Evolutionary conservation across 2,797 vertebrate genomes (phyloP), one percentile per base, ranked within the genome.

Genomic region (Erethizon dorsatum): DNA sequence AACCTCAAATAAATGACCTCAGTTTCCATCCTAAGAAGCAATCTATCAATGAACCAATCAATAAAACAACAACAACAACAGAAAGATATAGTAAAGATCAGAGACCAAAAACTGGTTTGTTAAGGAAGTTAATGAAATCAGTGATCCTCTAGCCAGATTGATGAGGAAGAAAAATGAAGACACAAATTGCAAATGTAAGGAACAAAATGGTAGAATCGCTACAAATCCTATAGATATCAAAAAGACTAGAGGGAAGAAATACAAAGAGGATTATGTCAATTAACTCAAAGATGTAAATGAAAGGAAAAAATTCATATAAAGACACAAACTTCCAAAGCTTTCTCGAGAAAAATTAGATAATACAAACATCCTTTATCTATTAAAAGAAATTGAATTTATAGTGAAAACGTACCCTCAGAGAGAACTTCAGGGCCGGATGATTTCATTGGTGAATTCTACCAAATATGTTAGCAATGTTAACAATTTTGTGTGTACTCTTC

Each of bases 71-170:
- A 91, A 14, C 59, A 54, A 56, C 13, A 79, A 83, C 57, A 90
- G 89, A 87, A 84, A 31, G 37, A 85, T 85, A 69, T 37, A 88
- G 4, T 78, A 86, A 94, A 86, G 20, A 83, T 89, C 28, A 84
- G 80, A 79, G 82, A 80, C 2, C 28, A 59, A 65, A 89, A 93
- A 18, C 5, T 37, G 37, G 45, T 56, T 67, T 17, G 80, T 61
- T 65, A 31, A 94, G 71, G 15, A 54, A 6, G 63, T n/a, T 84
- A 83, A 83, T 61, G 5, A 89, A 90, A 77, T 57, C 17, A 85
- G 0, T 57, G 71, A 26, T 82, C 1, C 2, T 80, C 14, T 52
- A 56, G 63, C 47, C 26, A 92, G 37, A 87, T 14, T 20, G 22
- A 41, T 22, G 2, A 77, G 31, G 13, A 50, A 65, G 92, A 54